These are phyloP conservation scores for Cephonodes hylas DNA, from an alignment of 2,888 invertebrate genomes.

Conservation along the genomic window DNA sequence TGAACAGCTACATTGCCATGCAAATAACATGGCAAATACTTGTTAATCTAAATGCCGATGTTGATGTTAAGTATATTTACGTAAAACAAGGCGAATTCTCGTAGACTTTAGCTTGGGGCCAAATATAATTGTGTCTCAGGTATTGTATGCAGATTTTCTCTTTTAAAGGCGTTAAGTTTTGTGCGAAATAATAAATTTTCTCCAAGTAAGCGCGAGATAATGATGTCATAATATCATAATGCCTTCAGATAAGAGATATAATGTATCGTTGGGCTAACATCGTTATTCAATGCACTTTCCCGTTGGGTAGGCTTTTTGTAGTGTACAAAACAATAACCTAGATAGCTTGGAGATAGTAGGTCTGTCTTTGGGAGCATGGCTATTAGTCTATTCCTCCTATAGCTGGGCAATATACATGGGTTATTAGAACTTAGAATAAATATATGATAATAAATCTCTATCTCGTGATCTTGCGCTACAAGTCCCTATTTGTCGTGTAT, in stretches of 20 bases:
- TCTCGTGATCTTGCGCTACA: too few relatives aligned
- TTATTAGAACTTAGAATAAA: too few relatives aligned
- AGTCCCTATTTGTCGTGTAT: too few relatives aligned
- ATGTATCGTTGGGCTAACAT: conserved; percentile 21
- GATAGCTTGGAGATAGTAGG: neutral
- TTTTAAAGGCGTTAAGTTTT: conserved; percentile 56
- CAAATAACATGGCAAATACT: neutral
- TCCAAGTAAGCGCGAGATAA: conserved; percentile 41
- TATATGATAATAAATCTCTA: too few relatives aligned
- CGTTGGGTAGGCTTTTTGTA: neutral
- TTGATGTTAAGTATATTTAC: neutral
- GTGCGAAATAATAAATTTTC: conserved; percentile 58
- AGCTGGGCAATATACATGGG: too few relatives aligned
- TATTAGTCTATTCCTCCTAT: too few relatives aligned
- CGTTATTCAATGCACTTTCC: neutral
- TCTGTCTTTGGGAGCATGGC: too few relatives aligned
- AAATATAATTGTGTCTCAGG: conserved; percentile 20
- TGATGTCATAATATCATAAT: conserved; percentile 63
- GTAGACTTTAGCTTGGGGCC: conserved; percentile 10
- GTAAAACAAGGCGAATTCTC: conserved; percentile 8
- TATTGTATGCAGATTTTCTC: conserved; percentile 72
- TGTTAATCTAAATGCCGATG: neutral
- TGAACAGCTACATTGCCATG: too few relatives aligned
- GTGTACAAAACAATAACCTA: neutral
- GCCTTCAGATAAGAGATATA: conserved; percentile 46